These are phyloP conservation scores for Mormyrus proboscirostris DNA, from an alignment of 2,797 vertebrate species.

Conservation along the genomic window DNA sequence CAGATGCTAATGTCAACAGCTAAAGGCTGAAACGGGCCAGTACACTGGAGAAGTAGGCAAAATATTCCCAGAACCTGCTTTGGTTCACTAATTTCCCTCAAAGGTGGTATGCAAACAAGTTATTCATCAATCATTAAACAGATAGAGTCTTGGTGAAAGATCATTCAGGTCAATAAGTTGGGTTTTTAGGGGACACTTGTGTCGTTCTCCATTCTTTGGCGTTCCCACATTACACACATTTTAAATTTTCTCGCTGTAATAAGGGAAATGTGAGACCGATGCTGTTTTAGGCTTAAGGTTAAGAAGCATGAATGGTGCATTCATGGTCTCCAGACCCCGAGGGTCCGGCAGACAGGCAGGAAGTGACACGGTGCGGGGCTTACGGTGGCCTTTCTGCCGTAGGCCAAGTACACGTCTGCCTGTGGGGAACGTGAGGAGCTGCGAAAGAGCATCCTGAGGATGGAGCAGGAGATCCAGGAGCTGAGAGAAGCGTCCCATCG, in stretches of 20 bases:
- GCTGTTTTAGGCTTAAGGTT: neutral
- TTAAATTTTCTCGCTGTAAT: neutral
- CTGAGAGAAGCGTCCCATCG: conserved; percentile 70
- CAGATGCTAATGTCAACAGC: neutral
- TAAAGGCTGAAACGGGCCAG: neutral
- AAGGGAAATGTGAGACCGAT: neutral
- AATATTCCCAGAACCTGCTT: neutral
- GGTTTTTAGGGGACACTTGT: neutral
- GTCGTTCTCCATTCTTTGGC: neutral
- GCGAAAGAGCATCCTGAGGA: conserved; percentile 51
- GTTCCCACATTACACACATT: neutral
- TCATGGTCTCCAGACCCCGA: neutral
- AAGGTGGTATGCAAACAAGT: neutral
- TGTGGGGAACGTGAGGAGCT: conserved; percentile 69
- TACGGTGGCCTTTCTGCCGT: neutral
- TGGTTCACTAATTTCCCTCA: neutral
- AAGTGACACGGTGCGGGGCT: neutral
- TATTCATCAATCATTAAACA: neutral
- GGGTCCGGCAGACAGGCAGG: neutral
- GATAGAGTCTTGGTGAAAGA: neutral
- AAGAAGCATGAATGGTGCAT: neutral
- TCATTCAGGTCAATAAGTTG: neutral
- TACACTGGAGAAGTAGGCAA: neutral
- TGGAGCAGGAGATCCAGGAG: conserved; percentile 68
- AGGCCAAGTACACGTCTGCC: conserved; percentile 71